Evolutionary conservation across 1,140 invertebrate genomes (phyloP), one percentile per base, ranked within the genome.

Genomic region (Drosophila pseudoananassae): DNA sequence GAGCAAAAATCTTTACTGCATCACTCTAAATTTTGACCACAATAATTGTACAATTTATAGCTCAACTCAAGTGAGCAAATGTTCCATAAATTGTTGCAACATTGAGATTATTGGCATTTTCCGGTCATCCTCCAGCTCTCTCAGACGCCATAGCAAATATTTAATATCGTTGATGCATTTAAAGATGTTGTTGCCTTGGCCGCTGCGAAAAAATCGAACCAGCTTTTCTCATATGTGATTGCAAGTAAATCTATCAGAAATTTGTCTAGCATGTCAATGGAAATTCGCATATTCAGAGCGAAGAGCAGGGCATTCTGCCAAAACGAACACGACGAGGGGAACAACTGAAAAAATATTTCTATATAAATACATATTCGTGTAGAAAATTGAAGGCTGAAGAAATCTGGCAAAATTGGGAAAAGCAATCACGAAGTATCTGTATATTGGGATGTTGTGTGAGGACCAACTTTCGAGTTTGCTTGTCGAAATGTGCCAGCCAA

Each of bases 321-420:
- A 76, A 56, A 36, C 47, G 38, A 50, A 15, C 15, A 43, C 17
- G 43, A 15, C 12, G 43, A 23, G 40, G 5, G 15, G n/a, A 8
- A 17, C 14, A 69, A 38, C 31, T 17, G 12, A n/a, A 23, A 68
- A 53, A 55, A 68, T 69, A 69, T 56, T 54, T 69, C 25, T 31
- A 47, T 55, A 69, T 68, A 50, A 49, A 45, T 15, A 29, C 33
- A 20, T 33, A 45, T 45, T 23, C 36, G 31, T 27, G 25, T 27
- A 27, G 25, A 27, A 68, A 46, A 46, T 68, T 68, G 63, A 23
- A 69, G 65, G 55, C 46, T 75, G 45, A 50, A 38, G 52, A 76
- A 76, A 76, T 75, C 54, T 68, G 29, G 15, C 38, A 38, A 68
- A 76, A 76, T 76, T 76, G 72, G 58, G 61, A 66, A 76, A 76